Evolutionary conservation across 2,888 invertebrate genomes (phyloP), one percentile per base, ranked within the genome.

Genomic region (Apodemia zela): DNA sequence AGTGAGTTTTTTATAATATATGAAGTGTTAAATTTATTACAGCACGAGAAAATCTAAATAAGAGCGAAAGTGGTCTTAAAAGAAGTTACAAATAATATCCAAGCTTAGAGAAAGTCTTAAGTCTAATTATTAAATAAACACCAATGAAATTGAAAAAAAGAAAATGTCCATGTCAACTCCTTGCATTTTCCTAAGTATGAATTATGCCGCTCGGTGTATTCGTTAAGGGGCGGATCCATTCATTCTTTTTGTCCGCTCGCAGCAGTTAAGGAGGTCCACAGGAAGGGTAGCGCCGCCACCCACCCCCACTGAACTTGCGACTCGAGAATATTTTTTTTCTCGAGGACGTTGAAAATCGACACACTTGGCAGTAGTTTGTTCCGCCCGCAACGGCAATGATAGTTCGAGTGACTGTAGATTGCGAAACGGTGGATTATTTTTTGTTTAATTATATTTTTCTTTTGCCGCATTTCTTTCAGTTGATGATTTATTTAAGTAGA

Each of bases 181-280:
- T 89, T 89, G 81, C 88, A 84, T 81, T 89, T 85, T 87, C 82
- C 86, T 89, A 89, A 90, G 89, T 90, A 90, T 88, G 87, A 91
- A 91, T 91, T 91, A 91, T 90, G 86, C 89, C 89, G 90, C 82
- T 89, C 90, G 90, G 90, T 90, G 89, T 90, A 89, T 88, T 90
- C 90, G 90, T 87, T 89, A 89, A 87, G 91, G 88, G 90, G 90
- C 88, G 89, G 88, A 89, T 90, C 89, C 82, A 90, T 91, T 90
- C 90, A 90, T 90, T 91, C 90, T 90, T 91, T 91, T 91, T 90
- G 91, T 89, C 88, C 90, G 89, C 82, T 82, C 75, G 75, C 77
- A 84, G 81, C 89, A 86, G 87, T 89, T 89, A 91, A 89, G 90
- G 90, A 89, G 89, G 87, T 85, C 85, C 84, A 80, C 77, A 74